Base-by-base conservation (phyloP, 2,113 vertebrate genomes). In the Pterophyllum scalare region DNA sequence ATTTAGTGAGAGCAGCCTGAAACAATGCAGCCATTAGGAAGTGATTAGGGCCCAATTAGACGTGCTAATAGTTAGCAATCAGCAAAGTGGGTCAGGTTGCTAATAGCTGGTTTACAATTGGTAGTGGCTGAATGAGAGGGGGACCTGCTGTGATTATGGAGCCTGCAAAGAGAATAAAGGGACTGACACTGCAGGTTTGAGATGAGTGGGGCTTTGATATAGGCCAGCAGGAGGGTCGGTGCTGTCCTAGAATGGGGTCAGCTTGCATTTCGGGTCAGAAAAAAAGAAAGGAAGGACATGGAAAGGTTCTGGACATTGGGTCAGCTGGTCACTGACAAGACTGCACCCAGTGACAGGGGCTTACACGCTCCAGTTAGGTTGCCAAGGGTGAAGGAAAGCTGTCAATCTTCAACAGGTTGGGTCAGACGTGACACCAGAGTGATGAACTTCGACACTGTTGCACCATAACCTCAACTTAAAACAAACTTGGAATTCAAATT, bases 11-110 rank as follows among this genome's bases (percentile, higher is more conserved):
- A 67, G 59, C 65, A 87, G 75, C 82, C 89, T 74, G 75, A 93
- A 94, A 96, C 94, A 95, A 94, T 92, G 91, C 81, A 14, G 77
- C 91, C 89, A 95, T 95, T 95, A 95, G 94, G 91, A 95, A 91
- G 92, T 94, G 92, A 95, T 95, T 95, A 93, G 85, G 67, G 84
- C 79, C 91, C 94, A 95, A 95, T 96, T 96, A 95, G 93, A 90
- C 80, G 85, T 91, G 90, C 90, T 87, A 92, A 92, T 86, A 80
- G 89, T 89, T 90, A 92, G 91, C 88, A 83, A 77, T 76, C 72
- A 70, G 80, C 80, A 92, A 95, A 96, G 90, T 96, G 94, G 96
- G 95, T 95, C 95, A 95, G 89, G 91, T 86, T 90, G 89, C 92
- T 94, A 94, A 95, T 94, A 92, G 91, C 89, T 59, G 81, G 87